Evolutionary conservation across 2,113 vertebrate genomes (phyloP), one percentile per base, ranked within the genome.

Genomic region (Craseonycteris thonglongyai): DNA sequence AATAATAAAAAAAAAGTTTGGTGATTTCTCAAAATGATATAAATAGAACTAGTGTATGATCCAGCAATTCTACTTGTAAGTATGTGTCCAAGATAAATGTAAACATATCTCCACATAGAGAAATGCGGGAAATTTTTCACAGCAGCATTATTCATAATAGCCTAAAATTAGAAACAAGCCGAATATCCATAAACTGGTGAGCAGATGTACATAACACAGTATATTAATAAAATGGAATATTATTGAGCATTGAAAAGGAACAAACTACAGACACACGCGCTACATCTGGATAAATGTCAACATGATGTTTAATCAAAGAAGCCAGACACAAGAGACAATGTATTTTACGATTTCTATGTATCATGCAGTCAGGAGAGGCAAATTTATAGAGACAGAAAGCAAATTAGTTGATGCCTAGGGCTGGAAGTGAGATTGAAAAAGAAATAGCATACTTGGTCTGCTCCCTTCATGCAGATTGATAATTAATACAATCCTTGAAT

Each of bases 261-360:
- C 13, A 42, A 51, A 61, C 0, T 71, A 28, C 22, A 83, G 24
- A 40, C 4, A 42, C 0, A 22, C 18, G 0, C 13, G 33, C 1
- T 0, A 61, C 74, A n/a, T 19, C 13, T 28, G 33, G 6, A 80
- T 71, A 33, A 68, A 33, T 40, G 33, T 33, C 21, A 72, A 40
- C 10, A 22, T 75, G 72, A 40, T 40, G 18, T 26, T 72, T 71
- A 91, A 19, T 90, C 56, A 91, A 79, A 87, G 6, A 76, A 63
- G 4, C 1, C 19, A 78, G 7, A 65, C 0, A 4, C 8, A 58
- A 33, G 33, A 68, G 26, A 87, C 2, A 33, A 5, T 5, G 0
- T 35, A 28, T 5, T 86, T 1, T 30, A 40, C 59, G 4, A 71
- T 71, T 78, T 13, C 30, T n/a, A n/a, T 30, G 22, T 13, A 82